Evolutionary conservation across 2,797 vertebrate species (phyloP), one percentile per base, ranked within the genome.

Genomic region (Fundulus diaphanus): DNA sequence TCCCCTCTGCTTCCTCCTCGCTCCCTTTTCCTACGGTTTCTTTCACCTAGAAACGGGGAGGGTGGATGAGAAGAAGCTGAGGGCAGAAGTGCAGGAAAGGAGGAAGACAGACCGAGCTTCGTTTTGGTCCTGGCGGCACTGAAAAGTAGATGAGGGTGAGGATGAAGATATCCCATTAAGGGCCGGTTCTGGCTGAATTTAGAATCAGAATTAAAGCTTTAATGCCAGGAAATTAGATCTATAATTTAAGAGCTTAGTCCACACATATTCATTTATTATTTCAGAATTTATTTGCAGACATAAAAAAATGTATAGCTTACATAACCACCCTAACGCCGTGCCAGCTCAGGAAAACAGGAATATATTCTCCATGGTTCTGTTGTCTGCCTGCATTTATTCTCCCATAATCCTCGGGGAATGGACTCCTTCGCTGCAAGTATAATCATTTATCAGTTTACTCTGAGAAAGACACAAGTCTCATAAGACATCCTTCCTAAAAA

Each of bases 1-100:
- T 79, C 52, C 72, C 78, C 67, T 80, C 69, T 65, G n/a, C 20
- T 42, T 73, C 66, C 74, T 73, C 35, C 61, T 69, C 15, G 12
- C 75, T 59, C 49, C 46, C 35, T 61, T 68, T 48, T 33, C 77
- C 84, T 78, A 40, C 82, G 81, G 85, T 91, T 86, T 91, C 57
- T 82, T 81, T 85, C 72, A 74, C 76, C 46, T 40, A 29, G 66
- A 81, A 69, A 79, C 57, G 59, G 51, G 77, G 70, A 63, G 70
- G 79, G 63, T 51, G 79, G 56, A 59, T 76, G 49, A 84, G 80
- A 70, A 74, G 70, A 72, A 75, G 68, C 76, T 70, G 74, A 75
- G 74, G 69, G 78, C 76, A 56, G 82, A 77, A 67, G 6, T 66
- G 40, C 78, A 83, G n/a, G n/a, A 63, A 78, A 82, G 81, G 74